These are phyloP conservation scores for Hemichromis elongatus DNA, from an alignment of 2,113 vertebrate species.

Conservation along the genomic window DNA sequence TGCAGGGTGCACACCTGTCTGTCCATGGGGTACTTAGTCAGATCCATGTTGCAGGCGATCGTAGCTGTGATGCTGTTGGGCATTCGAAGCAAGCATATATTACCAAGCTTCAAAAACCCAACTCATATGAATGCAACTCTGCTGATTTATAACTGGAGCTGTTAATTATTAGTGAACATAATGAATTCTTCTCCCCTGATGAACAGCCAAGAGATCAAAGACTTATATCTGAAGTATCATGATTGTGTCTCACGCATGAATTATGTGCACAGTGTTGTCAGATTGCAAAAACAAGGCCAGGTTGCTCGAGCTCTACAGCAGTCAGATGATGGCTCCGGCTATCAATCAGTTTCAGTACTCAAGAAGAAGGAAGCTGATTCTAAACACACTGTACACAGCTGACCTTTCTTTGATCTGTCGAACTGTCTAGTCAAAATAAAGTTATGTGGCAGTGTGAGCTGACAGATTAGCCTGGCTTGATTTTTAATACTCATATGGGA, in stretches of 20 bases:
- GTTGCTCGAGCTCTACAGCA: not conserved
- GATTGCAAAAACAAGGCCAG: not conserved
- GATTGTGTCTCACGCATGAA: not conserved
- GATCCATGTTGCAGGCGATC: constrained; percentile 89
- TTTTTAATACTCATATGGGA: not conserved
- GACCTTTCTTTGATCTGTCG: not conserved
- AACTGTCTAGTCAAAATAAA: not conserved
- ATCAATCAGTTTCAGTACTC: not conserved
- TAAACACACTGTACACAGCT: not conserved
- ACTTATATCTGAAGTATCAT: not conserved
- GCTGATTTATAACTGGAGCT: not conserved
- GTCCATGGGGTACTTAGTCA: constrained; percentile 92
- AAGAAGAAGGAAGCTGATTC: not conserved
- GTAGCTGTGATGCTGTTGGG: constrained; percentile 82
- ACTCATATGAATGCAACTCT: not conserved
- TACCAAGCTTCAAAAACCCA: not conserved
- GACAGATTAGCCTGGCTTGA: not conserved
- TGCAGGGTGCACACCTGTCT: constrained; percentile 88
- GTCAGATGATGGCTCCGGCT: not conserved
- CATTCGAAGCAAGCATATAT: not conserved
- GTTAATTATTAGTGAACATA: not conserved
- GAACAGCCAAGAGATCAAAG: not conserved
- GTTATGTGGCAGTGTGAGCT: not conserved
- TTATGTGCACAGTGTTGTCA: not conserved
- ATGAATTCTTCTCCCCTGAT: not conserved